These are phyloP conservation scores for Heliconius eleuchia DNA, from an alignment of 1,140 invertebrate genomes.

Conservation along the genomic window DNA sequence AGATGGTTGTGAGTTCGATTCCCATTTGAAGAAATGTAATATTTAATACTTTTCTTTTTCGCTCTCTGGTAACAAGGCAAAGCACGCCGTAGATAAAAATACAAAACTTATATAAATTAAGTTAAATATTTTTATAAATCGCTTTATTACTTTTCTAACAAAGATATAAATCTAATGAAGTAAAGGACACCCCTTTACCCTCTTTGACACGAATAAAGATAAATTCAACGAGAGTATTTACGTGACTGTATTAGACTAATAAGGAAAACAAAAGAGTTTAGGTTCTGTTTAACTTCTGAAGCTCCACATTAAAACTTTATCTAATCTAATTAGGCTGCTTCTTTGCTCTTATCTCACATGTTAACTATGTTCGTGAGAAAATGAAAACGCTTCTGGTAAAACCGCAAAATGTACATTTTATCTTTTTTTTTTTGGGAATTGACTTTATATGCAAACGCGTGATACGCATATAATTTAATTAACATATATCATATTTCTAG, in stretches of 20 bases:
- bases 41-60: too few species aligned
- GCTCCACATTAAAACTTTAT: conserved; percentile 14
- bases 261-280: conserved; percentile 14
- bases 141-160: neutral
- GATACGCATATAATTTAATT: too few species aligned
- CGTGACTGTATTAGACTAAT: conserved; percentile 12
- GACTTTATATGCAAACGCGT: neutral
- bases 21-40: too few species aligned
- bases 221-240: neutral
- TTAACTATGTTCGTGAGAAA: neutral
- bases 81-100: too few species aligned
- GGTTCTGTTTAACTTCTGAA: conserved; percentile 1
- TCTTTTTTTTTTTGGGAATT: neutral
- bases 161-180: neutral
- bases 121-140: too few species aligned
- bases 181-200: neutral
- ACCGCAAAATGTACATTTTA: neutral
- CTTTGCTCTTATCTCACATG: neutral
- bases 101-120: too few species aligned
- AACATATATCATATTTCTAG: too few species aligned
- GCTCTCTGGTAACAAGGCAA: too few species aligned
- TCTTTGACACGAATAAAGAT: neutral
- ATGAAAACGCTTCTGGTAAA: neutral
- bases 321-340: conserved; percentile 20
- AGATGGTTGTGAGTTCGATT: too few species aligned